phyloP scores from a whole-genome alignment of 1,140 invertebrate species.

The Lycorma delicatula region DNA sequence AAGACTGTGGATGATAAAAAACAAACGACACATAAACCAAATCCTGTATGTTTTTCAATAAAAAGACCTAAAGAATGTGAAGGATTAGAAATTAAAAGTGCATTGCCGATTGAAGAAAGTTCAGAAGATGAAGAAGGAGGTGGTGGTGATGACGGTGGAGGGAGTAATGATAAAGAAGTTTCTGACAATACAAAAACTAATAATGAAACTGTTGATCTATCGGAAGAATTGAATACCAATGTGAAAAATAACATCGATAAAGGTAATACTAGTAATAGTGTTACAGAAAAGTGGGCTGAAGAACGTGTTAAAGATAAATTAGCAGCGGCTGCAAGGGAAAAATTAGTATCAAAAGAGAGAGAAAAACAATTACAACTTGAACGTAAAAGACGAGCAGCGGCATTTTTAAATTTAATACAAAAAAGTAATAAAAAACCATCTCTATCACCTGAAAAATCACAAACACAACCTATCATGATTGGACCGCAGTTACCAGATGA shows the following conservation, averaged over 20 bases:
- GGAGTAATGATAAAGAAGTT: background rate
- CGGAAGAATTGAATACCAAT: too few species aligned
- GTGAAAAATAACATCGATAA: too few species aligned
- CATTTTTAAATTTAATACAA: background rate
- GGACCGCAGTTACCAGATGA: background rate
- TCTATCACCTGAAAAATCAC: background rate
- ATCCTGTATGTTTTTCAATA: constrained; percentile 71
- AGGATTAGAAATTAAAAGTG: constrained; percentile 36
- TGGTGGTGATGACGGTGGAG: background rate
- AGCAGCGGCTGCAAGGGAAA: background rate
- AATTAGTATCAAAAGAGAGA: background rate
- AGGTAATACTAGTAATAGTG: too few species aligned
- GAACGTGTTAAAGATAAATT: background rate
- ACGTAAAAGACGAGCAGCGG: background rate
- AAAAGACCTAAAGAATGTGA: constrained; percentile 68
- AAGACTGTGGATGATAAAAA: too few species aligned
- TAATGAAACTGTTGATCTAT: too few species aligned
- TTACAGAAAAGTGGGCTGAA: too few species aligned
- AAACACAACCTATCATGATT: too few species aligned
- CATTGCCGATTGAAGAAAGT: constrained; percentile 53
- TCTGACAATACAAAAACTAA: too few species aligned
- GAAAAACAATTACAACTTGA: background rate
- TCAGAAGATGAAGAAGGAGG: constrained; percentile 45
- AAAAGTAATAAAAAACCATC: background rate
- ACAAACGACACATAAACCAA: too few species aligned